Evolutionary conservation across 2,888 invertebrate genomes (phyloP).

Genomic region (Tenthredo amoena): DNA sequence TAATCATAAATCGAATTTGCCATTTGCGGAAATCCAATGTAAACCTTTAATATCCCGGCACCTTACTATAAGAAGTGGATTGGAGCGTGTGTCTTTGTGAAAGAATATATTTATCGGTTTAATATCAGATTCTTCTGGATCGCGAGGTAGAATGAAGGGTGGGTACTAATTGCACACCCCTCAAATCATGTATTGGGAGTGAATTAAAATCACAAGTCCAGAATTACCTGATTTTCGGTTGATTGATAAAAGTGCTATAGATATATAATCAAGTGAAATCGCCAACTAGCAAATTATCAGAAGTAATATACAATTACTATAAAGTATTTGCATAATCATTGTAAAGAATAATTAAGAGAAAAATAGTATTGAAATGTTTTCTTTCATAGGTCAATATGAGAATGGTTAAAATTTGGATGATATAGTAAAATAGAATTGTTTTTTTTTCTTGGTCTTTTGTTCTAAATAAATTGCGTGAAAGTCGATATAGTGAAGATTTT

Average conservation of each 20-base stretch:
- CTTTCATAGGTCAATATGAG: not conserved
- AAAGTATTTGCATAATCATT: conserved; percentile 21
- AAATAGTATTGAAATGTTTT: conserved; percentile 14
- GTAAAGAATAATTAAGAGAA: not conserved
- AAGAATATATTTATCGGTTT: conserved; percentile 55
- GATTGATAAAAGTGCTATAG: conserved; percentile 20
- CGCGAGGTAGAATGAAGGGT: not conserved
- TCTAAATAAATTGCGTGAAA: conserved; percentile 17
- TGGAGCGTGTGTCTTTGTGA: conserved; percentile 69
- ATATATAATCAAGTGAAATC: conserved; percentile 16
- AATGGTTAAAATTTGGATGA: not conserved
- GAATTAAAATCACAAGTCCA: conserved; percentile 18
- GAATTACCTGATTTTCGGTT: conserved; percentile 34
- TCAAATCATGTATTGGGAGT: no score
- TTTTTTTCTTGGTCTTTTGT: not conserved
- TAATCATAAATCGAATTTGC: conserved; percentile 56
- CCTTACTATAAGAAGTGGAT: conserved; percentile 78
- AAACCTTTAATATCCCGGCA: conserved; percentile 72
- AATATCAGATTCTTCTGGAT: conserved; percentile 56
- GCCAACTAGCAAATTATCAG: conserved; percentile 39
- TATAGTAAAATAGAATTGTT: not conserved
- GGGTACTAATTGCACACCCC: not conserved
- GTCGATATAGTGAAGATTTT: conserved; percentile 39
- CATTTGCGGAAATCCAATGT: conserved; percentile 73
- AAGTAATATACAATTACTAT: conserved; percentile 6